These are phyloP conservation scores for Euplexia lucipara DNA, from an alignment of 2,888 invertebrate species.

Conservation along the genomic window DNA sequence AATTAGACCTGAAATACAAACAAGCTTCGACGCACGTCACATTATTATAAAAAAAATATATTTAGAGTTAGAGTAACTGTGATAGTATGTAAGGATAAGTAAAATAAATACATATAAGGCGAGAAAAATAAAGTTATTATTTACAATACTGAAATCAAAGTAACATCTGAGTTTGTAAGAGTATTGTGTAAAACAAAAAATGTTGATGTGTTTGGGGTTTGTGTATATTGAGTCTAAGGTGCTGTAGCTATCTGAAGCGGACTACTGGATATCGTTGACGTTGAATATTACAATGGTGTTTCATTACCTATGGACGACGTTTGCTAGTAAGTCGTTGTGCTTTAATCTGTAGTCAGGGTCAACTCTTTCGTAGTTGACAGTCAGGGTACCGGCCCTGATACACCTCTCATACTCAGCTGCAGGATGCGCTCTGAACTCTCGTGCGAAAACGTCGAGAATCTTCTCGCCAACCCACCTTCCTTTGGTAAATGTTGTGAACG, in stretches of 20 bases:
- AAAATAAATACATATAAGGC: constrained; percentile 71
- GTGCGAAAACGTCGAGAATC: constrained; percentile 97
- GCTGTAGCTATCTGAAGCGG: constrained; percentile 68
- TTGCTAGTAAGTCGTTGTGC: constrained; percentile 98
- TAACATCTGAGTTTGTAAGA: constrained; percentile 63
- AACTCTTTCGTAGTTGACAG: constrained; percentile 98
- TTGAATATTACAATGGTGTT: constrained; percentile 15
- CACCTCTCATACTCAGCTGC: constrained; percentile 98
- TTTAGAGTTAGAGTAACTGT: constrained; percentile 65
- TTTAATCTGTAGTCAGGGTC: constrained; percentile 97
- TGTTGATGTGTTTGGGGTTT: constrained; percentile 54
- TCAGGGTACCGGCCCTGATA: constrained; percentile 97
- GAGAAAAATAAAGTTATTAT: constrained; percentile 71
- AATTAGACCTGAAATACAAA: constrained; percentile 77
- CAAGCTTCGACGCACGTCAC: constrained; percentile 75
- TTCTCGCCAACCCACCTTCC: constrained; percentile 98
- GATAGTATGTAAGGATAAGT: constrained; percentile 65
- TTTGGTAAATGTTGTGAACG: constrained; percentile 98
- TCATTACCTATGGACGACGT: constrained; percentile 97
- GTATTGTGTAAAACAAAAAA: constrained; percentile 62
- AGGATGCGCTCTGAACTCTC: constrained; percentile 98
- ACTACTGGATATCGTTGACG: constrained; percentile 55
- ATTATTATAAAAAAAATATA: constrained; percentile 55
- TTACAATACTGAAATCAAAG: constrained; percentile 70
- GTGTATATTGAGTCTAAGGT: constrained; percentile 62